These are phyloP conservation scores for Brachionus angularis DNA, from an alignment of 1,140 invertebrate genomes.

Conservation along the genomic window DNA sequence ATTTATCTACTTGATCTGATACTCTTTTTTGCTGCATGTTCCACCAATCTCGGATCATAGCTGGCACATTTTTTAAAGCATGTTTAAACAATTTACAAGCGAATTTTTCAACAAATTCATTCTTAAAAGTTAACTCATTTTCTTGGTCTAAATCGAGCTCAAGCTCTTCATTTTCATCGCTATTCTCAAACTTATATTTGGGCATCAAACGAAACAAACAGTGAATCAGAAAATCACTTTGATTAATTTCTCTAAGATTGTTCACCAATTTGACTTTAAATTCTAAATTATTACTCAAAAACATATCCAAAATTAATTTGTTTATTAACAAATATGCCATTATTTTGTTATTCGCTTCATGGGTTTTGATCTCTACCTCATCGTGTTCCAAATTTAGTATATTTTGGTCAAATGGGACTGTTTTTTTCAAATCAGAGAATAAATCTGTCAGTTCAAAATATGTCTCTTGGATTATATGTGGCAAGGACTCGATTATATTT, in stretches of 20 bases:
- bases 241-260: background rate
- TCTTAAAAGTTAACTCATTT: background rate
- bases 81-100: conserved; percentile 68
- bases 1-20: conserved; percentile 67
- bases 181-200: background rate
- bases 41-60: conserved; percentile 76
- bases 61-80: conserved; percentile 68
- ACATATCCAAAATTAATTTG: conserved; percentile 26
- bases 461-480: conserved; percentile 13
- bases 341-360: conserved; percentile 16
- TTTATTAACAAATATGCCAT: conserved; percentile 23
- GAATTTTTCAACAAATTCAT: conserved; percentile 59
- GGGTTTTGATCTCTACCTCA: background rate
- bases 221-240: conserved; percentile 22
- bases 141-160: background rate
- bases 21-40: conserved; percentile 66
- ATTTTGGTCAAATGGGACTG: conserved; percentile 22
- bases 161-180: background rate
- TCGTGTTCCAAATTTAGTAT: background rate
- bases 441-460: conserved; percentile 20
- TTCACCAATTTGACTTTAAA: conserved; percentile 31
- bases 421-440: conserved; percentile 22
- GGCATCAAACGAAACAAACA: conserved; percentile 41
- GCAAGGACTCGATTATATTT: conserved; percentile 1
- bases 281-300: background rate